Base-by-base conservation (phyloP, 2,888 invertebrate genomes). In the Pammene aurita region DNA sequence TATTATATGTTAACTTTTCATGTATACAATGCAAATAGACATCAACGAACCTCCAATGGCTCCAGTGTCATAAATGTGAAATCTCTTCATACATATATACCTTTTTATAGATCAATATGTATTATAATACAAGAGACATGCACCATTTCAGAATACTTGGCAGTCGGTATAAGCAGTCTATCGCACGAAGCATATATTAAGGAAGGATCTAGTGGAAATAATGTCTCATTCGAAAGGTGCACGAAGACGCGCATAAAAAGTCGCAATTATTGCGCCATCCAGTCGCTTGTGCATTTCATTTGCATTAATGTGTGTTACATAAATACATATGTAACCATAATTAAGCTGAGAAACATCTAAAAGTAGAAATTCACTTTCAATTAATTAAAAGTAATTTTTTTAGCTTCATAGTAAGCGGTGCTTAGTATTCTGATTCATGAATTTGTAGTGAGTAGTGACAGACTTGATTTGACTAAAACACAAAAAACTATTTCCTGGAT, bases 211-310 rank as follows among this genome's bases (percentile, higher is more conserved):
- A 26, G 60, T 34, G 26, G 54, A 58, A 41, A 67, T 66, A 56
- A 58, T 55, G 69, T 60, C 54, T 69, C 52, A 65, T 64, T 69
- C 69, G 64, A 65, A 65, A 55, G 46, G 65, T 57, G 65, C 44
- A 64, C 65, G 46, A 54, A 64, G 64, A 64, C 46, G 38, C 62
- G 41, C 68, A 54, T 54, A 58, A 58, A 63, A 38, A 58, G 54
- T 54, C 26, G 38, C 64, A 55, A 58, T 69, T 64, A 65, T 65
- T 64, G 26, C 68, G 13, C 26, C 42, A 18, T 16, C 35, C 13
- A 46, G 68, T 68, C 52, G 52, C 58, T 64, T 58, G 58, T 46
- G 68, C 54, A 69, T 65, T 60, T 7, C 34, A 69, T 69, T 69
- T 60, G 38, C 69, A 69, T 65, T 65, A 65, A 64, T 50, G 50